Conservation (phyloP, 2,888 invertebrate species). For the Hirtodrosophila histrioides region DNA sequence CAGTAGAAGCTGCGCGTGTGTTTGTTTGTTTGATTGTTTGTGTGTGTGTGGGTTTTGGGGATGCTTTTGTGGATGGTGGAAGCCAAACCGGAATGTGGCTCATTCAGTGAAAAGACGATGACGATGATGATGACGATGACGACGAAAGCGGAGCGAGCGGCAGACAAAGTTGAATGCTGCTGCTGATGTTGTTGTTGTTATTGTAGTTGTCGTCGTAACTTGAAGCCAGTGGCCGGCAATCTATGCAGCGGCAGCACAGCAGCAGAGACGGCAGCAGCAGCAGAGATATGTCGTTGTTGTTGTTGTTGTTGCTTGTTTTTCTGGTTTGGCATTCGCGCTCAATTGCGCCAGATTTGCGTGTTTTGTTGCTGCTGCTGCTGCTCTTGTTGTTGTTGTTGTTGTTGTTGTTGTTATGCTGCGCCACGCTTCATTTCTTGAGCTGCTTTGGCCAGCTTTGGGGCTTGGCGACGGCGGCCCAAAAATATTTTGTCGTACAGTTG, state of each 20-base stretch:
- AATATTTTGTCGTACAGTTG: slow-evolving; percentile 63
- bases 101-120: slow-evolving; percentile 76
- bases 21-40: slow-evolving; percentile 7
- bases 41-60: slow-evolving; percentile 71
- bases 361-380: slow-evolving; percentile 36
- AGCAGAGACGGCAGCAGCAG: slow-evolving; percentile 4
- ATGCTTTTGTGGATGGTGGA: slow-evolving; percentile 74
- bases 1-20: slow-evolving; percentile 36
- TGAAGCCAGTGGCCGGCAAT: slow-evolving; percentile 74
- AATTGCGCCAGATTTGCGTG: slow-evolving; percentile 80
- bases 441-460: slow-evolving; percentile 41
- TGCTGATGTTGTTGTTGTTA: slow-evolving; percentile 3
- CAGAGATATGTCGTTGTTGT: slow-evolving; percentile 35
- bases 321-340: slow-evolving; percentile 78
- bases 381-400: slow-evolving; percentile 12
- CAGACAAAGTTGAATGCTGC: background rate
- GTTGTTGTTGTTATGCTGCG: slow-evolving; percentile 32
- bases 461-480: slow-evolving; percentile 53
- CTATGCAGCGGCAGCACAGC: slow-evolving; percentile 53
- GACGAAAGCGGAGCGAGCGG: slow-evolving; percentile 37
- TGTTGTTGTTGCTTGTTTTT: slow-evolving; percentile 71
- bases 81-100: slow-evolving; percentile 78
- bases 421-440: slow-evolving; percentile 73
- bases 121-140: slow-evolving; percentile 27
- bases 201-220: slow-evolving; percentile 53